phyloP scores from a whole-genome alignment of 53 echinoderm and acorn worm genomes.

The Echinarachnius parma region DNA sequence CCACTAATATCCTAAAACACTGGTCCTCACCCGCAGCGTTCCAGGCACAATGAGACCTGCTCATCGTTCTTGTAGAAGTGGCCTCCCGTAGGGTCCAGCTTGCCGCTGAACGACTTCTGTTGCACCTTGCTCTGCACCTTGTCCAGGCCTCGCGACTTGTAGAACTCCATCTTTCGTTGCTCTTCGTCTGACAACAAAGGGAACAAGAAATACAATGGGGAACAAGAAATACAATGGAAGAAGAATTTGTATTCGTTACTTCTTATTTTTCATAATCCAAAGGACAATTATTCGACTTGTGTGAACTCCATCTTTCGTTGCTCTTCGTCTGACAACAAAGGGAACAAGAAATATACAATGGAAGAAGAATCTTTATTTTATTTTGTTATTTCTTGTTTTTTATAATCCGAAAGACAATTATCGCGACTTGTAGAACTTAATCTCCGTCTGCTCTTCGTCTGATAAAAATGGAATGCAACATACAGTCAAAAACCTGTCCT shows the following conservation, averaged over 20 bases:
- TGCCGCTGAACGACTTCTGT: conserved; percentile 94
- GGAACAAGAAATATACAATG: no score
- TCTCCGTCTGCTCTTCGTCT: conserved; percentile 89
- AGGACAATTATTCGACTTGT: no score
- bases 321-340: conserved; percentile 67
- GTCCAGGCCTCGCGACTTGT: conserved; percentile 88
- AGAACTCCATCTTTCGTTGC: conserved; percentile 87
- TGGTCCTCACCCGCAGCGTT: conserved; percentile 66
- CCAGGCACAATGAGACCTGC: conserved; percentile 95
- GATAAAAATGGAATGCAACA: conserved; percentile 6
- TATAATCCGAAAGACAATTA: no score
- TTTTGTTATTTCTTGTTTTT: no score
- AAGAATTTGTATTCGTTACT: no score
- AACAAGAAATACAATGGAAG: no score
- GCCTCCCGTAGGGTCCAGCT: conserved; percentile 76
- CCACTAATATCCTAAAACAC: no score
- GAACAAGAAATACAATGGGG: no score
- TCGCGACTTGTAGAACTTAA: conserved; percentile 85
- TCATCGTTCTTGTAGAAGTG: conserved; percentile 96
- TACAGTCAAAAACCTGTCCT: no score
- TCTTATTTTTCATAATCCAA: no score
- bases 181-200: conserved; percentile 65
- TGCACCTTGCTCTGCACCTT: conserved; percentile 94
- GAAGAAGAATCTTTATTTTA: no score
- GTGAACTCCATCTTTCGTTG: conserved; percentile 88